A percentile compares a stretch with the other conserved stretches of the same genome.
These are phyloP conservation scores for Xylota segnis DNA, from an alignment of 2,888 invertebrate species.

Conservation along the genomic window DNA sequence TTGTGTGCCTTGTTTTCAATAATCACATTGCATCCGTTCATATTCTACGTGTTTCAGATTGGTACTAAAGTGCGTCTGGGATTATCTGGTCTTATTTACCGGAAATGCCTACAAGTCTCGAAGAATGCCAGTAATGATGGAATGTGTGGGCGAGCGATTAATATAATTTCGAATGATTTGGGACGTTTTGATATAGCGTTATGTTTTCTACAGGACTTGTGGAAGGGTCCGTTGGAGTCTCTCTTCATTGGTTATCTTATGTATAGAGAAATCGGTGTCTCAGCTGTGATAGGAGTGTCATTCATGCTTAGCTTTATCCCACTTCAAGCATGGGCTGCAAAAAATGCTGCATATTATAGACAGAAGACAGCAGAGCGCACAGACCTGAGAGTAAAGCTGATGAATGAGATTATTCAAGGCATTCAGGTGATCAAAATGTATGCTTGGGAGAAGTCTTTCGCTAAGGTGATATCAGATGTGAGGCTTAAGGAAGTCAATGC, in stretches of 20 bases:
- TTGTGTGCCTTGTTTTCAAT: slow-evolving; percentile 86
- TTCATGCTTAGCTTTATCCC: slow-evolving; percentile 90
- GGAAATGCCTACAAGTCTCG: slow-evolving; percentile 89
- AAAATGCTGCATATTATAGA: slow-evolving; percentile 88
- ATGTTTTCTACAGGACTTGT: slow-evolving; percentile 94
- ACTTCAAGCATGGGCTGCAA: slow-evolving; percentile 90
- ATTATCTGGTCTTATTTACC: slow-evolving; percentile 90
- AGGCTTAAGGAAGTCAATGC: slow-evolving; percentile 90
- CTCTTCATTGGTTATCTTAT: slow-evolving; percentile 85
- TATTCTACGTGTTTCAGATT: slow-evolving; percentile 89
- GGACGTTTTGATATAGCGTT: slow-evolving; percentile 96
- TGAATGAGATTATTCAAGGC: slow-evolving; percentile 95
- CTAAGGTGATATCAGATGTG: slow-evolving; percentile 89
- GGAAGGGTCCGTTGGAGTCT: slow-evolving; percentile 92
- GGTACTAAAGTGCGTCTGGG: slow-evolving; percentile 90
- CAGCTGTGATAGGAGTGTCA: slow-evolving; percentile 89
- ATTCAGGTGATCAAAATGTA: slow-evolving; percentile 96
- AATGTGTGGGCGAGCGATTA: slow-evolving; percentile 91
- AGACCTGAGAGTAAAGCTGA: slow-evolving; percentile 93
- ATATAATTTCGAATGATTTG: slow-evolving; percentile 97
- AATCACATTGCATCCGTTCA: slow-evolving; percentile 89
- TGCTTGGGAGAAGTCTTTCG: slow-evolving; percentile 93
- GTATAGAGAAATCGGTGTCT: slow-evolving; percentile 87
- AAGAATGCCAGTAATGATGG: slow-evolving; percentile 94
- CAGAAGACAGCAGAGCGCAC: slow-evolving; percentile 91